A percentile compares a stretch with the other conserved stretches of the same genome.
phyloP scores from a whole-genome alignment of 2,113 vertebrate species.

The Neodontobutis hainanensis region DNA sequence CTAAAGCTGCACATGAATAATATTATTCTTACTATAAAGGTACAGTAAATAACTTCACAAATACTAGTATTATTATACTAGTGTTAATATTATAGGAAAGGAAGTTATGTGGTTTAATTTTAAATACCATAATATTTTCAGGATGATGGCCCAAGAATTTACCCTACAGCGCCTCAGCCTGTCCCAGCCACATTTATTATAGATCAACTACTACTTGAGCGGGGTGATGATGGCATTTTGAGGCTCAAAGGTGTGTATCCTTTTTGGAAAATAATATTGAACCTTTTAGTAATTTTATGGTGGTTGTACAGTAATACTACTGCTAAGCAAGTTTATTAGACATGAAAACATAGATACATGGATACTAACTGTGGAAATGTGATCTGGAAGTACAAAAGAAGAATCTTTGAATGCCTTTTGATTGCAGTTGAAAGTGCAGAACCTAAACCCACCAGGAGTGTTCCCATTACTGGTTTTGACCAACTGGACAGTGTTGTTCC shows the following conservation, averaged over 20 bases:
- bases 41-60: conserved; percentile 42
- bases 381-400: conserved; percentile 36
- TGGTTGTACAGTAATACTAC: no score
- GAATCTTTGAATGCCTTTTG: conserved; percentile 17
- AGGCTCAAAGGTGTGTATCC: conserved; percentile 81
- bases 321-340: no score
- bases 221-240: conserved; percentile 88
- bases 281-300: no score
- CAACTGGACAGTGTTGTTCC: conserved; percentile 24
- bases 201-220: conserved; percentile 83
- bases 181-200: conserved; percentile 85
- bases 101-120: neutral
- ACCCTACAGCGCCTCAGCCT: conserved; percentile 89
- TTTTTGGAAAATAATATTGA: no score
- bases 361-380: conserved; percentile 16
- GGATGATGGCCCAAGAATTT: conserved; percentile 90
- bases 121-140: conserved; percentile 45
- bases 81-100: no score
- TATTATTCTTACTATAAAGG: conserved; percentile 86
- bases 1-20: conserved; percentile 87
- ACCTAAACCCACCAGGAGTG: conserved; percentile 20
- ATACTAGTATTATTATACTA: neutral
- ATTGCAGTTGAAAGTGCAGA: conserved; percentile 40
- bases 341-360: neutral
- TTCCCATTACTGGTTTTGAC: conserved; percentile 6